Base-by-base conservation (phyloP, 2,797 vertebrate species). In the Halcyon badia region DNA sequence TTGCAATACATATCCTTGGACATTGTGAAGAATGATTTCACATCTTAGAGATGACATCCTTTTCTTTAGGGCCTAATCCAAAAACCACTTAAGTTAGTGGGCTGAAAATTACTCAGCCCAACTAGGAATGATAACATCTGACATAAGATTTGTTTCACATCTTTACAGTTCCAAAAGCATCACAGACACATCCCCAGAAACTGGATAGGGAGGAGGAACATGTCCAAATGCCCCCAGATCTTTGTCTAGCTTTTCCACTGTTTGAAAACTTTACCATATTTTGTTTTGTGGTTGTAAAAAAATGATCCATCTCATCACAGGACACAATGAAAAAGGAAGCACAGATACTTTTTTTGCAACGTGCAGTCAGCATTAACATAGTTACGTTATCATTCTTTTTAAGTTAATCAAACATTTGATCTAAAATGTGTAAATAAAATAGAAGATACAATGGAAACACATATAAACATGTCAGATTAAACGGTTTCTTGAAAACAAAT, bases 51-150 rank as follows among this genome's bases (percentile, higher is more conserved):
- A 92, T 87, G 90, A 93, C 93, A 94, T 89, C 93, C 83, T 91
- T 93, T 95, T 95, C 91, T 95, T 95, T 68, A 94, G 91, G 88
- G 90, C 71, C 93, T 95, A 95, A 97, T 96, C 93, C 88, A 90
- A 97, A 95, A 94, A 22, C 51, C 71, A 2, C 90, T 95, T 90
- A 87, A 95, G 90, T 89, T 83, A 96, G 85, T 82, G 77, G 77
- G 64, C 85, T 88, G 93, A 96, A 96, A 97, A 94, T 87, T 80
- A 93, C 73, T 94, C 91, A 82, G 73, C 85, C 95, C 80, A 85
- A 87, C 70, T 57, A 48, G 7, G 86, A 96, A 75, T 51, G 91
- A 97, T 90, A 93, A 44, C 57, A 94, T 95, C 90, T 94, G 83
- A 88, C 83, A 14, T 64, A 82, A 94, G 80, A 95, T 92, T 95